Percentiles rank a stretch among this genome's conserved stretches.
phyloP scores from a whole-genome alignment of 1,140 invertebrate genomes.

The Papilio aristodemus region DNA sequence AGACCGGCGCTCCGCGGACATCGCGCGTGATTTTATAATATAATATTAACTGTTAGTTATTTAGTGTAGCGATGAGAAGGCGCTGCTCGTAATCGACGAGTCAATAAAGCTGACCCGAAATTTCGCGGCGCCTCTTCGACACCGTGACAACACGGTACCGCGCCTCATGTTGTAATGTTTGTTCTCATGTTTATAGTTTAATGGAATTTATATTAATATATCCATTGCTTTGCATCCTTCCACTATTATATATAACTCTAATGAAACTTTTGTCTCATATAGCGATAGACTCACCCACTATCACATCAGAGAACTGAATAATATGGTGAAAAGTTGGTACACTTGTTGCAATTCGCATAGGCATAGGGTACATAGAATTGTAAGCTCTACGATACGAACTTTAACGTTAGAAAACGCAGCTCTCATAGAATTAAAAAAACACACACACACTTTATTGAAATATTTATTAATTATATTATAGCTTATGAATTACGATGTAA shows the following conservation, averaged over 20 bases:
- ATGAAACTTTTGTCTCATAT: no score
- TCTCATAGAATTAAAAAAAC: no score
- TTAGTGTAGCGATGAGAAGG: slow-evolving; percentile 60
- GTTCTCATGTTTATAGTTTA: neutral
- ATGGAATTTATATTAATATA: neutral
- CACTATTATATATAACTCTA: no score
- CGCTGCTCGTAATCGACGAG: slow-evolving; percentile 47
- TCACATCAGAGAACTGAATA: no score
- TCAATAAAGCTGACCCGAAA: slow-evolving; percentile 65
- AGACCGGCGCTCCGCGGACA: slow-evolving; percentile 46
- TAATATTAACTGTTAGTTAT: slow-evolving; percentile 68
- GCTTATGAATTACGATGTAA: neutral
- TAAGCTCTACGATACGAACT: no score
- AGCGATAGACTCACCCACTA: no score
- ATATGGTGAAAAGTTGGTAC: no score
- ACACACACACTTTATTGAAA: no score
- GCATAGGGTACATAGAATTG: no score
- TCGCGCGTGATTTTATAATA: slow-evolving; percentile 76
- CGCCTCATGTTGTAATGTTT: slow-evolving; percentile 37
- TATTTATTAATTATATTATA: neutral
- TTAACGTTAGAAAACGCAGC: no score
- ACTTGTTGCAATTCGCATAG: no score
- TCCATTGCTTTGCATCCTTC: no score
- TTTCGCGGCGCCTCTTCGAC: slow-evolving; percentile 40
- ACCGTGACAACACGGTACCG: slow-evolving; percentile 44